These are phyloP conservation scores for Callithrix jacchus DNA, from an alignment of 2,113 vertebrate species.

Conservation along the genomic window DNA sequence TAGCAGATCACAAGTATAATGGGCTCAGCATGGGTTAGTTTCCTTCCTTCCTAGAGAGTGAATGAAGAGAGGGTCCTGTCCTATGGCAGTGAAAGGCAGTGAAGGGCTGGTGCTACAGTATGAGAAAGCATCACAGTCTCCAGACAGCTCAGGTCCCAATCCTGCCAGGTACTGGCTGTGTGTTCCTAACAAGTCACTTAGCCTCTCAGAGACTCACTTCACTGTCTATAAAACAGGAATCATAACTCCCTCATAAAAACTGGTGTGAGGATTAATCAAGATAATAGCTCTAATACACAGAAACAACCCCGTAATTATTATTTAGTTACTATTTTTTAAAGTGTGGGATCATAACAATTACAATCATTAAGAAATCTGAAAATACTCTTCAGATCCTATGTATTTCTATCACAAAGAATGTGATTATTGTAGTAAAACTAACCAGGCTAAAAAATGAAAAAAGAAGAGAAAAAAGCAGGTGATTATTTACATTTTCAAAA, in stretches of 20 bases:
- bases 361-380: not conserved
- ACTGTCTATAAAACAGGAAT: not conserved
- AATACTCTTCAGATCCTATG: not conserved
- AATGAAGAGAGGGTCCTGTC: not conserved
- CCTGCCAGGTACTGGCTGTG: not conserved
- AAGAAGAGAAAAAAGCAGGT: not conserved
- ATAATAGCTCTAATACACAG: not conserved
- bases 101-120: not conserved
- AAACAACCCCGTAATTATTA: not conserved
- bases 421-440: not conserved
- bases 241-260: not conserved
- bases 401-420: not conserved
- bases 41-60: not conserved
- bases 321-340: not conserved
- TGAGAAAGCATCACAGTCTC: not conserved
- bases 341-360: not conserved
- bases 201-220: not conserved
- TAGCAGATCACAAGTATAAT: not conserved
- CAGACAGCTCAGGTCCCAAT: not conserved
- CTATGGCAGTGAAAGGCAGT: not conserved
- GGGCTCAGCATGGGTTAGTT: not conserved
- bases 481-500: not conserved
- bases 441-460: not conserved
- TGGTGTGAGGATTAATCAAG: not conserved
- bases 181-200: not conserved